Percentiles rank a stretch among this genome's conserved stretches.
These are phyloP conservation scores for Leucania comma DNA, from an alignment of 2,888 invertebrate genomes.

Conservation along the genomic window DNA sequence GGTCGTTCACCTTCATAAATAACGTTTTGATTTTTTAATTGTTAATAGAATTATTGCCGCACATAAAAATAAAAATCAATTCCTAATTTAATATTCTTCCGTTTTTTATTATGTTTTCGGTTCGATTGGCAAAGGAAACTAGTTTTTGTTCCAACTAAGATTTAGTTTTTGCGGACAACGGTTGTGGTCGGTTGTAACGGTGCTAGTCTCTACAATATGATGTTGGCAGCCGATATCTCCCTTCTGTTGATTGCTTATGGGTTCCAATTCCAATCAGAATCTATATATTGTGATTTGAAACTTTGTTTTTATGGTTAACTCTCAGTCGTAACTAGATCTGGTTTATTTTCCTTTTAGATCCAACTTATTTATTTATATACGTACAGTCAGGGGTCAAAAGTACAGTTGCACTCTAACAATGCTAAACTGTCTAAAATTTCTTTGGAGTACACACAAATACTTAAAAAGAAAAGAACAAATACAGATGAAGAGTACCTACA, in stretches of 20 bases:
- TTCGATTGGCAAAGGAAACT: constrained; percentile 28
- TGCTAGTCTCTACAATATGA: constrained; percentile 46
- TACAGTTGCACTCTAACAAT: no score
- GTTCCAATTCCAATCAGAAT: constrained; percentile 26
- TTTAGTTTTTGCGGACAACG: constrained; percentile 48
- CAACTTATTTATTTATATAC: no score
- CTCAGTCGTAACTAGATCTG: neutral
- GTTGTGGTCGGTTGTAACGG: constrained; percentile 63
- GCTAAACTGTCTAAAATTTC: no score
- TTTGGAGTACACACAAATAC: no score
- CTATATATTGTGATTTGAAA: constrained; percentile 24
- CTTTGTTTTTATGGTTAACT: constrained; percentile 8
- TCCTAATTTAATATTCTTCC: constrained; percentile 45
- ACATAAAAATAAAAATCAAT: constrained; percentile 20
- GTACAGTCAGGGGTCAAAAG: no score
- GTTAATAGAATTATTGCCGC: constrained; percentile 27
- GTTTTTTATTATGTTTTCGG: constrained; percentile 25
- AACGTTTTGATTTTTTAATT: constrained; percentile 38
- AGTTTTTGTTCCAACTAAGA: constrained; percentile 42
- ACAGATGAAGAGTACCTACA: no score
- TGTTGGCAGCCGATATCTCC: constrained; percentile 36
- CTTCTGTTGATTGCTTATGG: constrained; percentile 46
- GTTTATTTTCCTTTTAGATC: no score
- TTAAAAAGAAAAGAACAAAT: no score
- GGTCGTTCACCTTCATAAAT: constrained; percentile 40